Base-by-base conservation (phyloP, 2,797 vertebrate genomes). In the Buphagus erythrorhynchus region DNA sequence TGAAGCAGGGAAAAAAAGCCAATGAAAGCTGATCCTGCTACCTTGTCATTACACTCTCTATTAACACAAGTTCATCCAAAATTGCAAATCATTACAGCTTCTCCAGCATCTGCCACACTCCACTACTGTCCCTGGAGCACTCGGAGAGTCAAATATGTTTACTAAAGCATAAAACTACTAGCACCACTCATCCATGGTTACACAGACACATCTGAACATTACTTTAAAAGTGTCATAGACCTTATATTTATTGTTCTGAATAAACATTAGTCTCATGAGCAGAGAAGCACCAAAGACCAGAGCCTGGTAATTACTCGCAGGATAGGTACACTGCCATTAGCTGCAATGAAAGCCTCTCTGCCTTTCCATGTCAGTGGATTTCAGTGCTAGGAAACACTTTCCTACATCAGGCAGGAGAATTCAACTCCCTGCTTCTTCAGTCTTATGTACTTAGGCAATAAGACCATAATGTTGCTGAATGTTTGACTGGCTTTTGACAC, bases 231-330 rank as follows among this genome's bases (percentile, higher is more conserved):
- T 97, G 93, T 97, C 97, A 97, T 97, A 94, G 95, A 97, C 92
- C 97, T 97, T 94, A 91, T 93, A 97, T 97, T 98, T 97, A 97
- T 96, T 95, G 93, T 96, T 97, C 88, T 94, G 97, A 97, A 97
- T 97, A 97, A 97, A 97, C 89, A 97, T 97, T 97, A 97, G 90
- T 97, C 95, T 97, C 91, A 94, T 84, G 86, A 98, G 95, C 74
- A 88, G 92, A 77, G 91, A 90, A 87, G 73, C 91, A 88, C 89
- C 91, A 29, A 95, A 71, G 85, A 40, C 66, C 54, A 52, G 85
- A 93, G 89, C 51, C 80, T 74, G 92, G 57, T 95, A 97, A 98
- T 97, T 97, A 95, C 84, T 89, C 17, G 48, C 75, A 82, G 84
- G 93, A 96, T 94, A 97, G 94, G 78, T 97, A 95, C 90, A 97